Conservation (phyloP, 2,888 invertebrate species). For the Piscicola geometra region DNA sequence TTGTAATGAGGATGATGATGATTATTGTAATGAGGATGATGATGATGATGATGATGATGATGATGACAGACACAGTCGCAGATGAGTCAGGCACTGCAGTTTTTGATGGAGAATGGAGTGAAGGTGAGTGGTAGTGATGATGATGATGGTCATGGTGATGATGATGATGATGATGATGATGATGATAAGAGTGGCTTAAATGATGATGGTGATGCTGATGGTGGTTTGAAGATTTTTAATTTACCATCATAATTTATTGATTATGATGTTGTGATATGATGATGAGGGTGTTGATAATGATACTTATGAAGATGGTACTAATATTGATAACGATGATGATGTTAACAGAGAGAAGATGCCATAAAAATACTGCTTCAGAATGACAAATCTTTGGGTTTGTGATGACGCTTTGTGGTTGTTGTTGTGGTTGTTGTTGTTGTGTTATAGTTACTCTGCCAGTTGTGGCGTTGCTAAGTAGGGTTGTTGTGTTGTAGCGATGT, state of each 20-base stretch:
- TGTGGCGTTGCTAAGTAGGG: background rate
- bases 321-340: too few species aligned
- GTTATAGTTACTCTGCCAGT: background rate
- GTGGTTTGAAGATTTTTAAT: background rate
- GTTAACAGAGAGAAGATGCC: background rate
- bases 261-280: too few species aligned
- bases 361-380: background rate
- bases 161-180: background rate
- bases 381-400: background rate
- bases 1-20: too few species aligned
- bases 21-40: too few species aligned
- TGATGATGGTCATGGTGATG: too few species aligned
- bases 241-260: too few species aligned
- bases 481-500: too few species aligned
- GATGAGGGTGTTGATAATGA: too few species aligned
- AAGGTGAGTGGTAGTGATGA: background rate
- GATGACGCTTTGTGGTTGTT: background rate
- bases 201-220: background rate
- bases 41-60: too few species aligned
- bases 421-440: background rate
- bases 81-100: background rate
- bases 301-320: too few species aligned
- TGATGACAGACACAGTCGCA: slow-evolving; percentile 8
- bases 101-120: slow-evolving; percentile 4
- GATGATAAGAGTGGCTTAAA: background rate